These are phyloP conservation scores for Leptodactylus fuscus DNA, from an alignment of 2,113 vertebrate species.

Conservation along the genomic window DNA sequence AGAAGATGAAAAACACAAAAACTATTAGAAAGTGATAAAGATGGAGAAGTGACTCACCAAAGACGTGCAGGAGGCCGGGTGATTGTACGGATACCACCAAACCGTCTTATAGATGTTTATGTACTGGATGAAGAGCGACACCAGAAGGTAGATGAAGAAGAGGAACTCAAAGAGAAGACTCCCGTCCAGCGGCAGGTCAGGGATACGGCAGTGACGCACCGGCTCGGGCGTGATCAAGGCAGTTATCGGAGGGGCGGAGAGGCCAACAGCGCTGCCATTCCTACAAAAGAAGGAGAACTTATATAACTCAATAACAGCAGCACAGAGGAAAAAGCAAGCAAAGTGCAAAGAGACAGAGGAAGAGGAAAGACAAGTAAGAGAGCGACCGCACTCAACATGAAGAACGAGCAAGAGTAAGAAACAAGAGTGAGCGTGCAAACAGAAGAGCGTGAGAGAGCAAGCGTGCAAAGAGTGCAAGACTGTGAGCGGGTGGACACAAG, in stretches of 20 bases:
- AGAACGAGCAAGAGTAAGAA: background rate
- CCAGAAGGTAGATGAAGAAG: constrained; percentile 94
- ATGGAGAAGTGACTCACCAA: constrained; percentile 82
- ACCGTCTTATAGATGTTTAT: constrained; percentile 99
- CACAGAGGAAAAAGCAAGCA: too few relatives aligned
- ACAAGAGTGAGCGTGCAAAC: background rate
- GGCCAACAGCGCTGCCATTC: constrained; percentile 88
- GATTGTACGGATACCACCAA: constrained; percentile 98
- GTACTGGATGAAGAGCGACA: constrained; percentile 96
- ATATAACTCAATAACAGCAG: too few relatives aligned
- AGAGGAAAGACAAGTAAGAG: background rate
- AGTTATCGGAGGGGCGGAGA: constrained; percentile 90
- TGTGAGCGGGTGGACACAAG: too few relatives aligned
- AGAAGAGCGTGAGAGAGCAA: background rate
- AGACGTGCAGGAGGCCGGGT: constrained; percentile 94
- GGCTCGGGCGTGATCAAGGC: constrained; percentile 95
- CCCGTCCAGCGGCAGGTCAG: constrained; percentile 91
- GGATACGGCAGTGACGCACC: constrained; percentile 94
- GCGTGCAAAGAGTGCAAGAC: too few relatives aligned
- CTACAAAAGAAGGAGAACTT: constrained; percentile 80
- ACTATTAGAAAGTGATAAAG: too few relatives aligned
- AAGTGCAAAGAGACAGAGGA: too few relatives aligned
- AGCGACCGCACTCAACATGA: too few relatives aligned
- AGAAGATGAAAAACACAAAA: too few relatives aligned
- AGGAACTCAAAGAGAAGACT: constrained; percentile 94